Evolutionary conservation across 2,797 vertebrate species (phyloP), one percentile per base, ranked within the genome.

Genomic region (Scarus forsteni): DNA sequence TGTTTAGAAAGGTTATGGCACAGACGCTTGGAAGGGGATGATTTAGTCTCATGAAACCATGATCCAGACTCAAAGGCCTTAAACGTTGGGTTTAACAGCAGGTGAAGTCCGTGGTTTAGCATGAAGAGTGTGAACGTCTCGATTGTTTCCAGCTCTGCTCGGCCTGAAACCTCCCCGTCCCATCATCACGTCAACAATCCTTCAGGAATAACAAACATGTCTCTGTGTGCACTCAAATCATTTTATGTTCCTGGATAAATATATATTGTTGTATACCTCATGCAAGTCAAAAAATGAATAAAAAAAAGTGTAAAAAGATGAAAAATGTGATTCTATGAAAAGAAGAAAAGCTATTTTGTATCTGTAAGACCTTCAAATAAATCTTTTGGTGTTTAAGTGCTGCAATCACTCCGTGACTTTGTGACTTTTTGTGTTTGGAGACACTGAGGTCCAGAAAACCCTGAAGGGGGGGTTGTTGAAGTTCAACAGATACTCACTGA

Each of bases 321-420:
- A 55, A 0, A 88, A 83, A 73, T 62, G 42, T 65, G 82, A 75
- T 74, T 81, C 34, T 85, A 76, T 79, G 38, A 81, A 68, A 86
- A 84, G 60, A 76, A 56, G 10, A 66, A 51, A 84, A 82, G 60
- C 75, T 85, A 90, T 94, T 95, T 94, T 94, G 90, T 93, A 92
- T 91, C 44, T 79, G 87, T 92, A 89, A 90, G 78, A 89, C 64
- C 57, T 88, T 57, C 27, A 78, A 92, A 92, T 92, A 93, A 93
- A 94, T 86, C 57, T 77, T 85, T 92, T 86, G 63, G 80, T 92
- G 91, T 92, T 57, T 27, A 89, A 90, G 90, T 93, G 87, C 85
- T 94, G 93, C 93, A 95, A 92, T 80, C 80, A 76, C 67, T 79
- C 64, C 79, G 67, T 82, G 61, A 59, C 56, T 85, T 7, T 39